Evolutionary conservation across 1,140 invertebrate genomes (phyloP), one percentile per base, ranked within the genome.

Genomic region (Cherax destructor): DNA sequence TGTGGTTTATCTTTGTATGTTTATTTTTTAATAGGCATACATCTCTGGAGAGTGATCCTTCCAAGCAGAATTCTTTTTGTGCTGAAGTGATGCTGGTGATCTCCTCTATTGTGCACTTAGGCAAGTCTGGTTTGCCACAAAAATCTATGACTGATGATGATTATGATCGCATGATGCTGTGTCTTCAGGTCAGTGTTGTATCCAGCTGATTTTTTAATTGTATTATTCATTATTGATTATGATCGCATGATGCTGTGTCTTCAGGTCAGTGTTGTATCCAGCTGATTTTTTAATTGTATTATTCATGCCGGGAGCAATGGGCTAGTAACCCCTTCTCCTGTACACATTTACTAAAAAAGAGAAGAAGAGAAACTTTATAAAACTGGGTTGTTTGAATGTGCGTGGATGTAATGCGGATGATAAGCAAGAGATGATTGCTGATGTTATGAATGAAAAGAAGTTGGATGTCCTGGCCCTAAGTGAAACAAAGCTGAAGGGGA

Each of bases 101-200:
- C 96, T 96, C 97, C 10, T 97, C 97, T 24, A 96, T 99, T 65
- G 95, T 99, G 79, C 97, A 98, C 94, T 95, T 98, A 30, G 98
- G 98, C 92, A 97, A 97, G 94, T 97, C 96, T 49, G 94, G 92
- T 10, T 92, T 94, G 47, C 94, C 95, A 93, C 94, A 93, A 18
- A 94, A 97, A 94, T 95, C 96, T 0, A 98, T 99, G 88, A 99
- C 98, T 10, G 98, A 99, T 94, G 99, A 99, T 94, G 99, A 99
- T 94, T 95, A 96, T 50, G 99, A 99, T 94, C 96, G 98, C 93
- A 96, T 99, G 52, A 96, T 97, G n/a, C 95, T 98, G 83, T 99
- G 98, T 94, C 91, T 96, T 41, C 94, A 95, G 83, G 95, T 95
- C 83, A 52, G 72, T 65, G 3, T 59, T 49, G 50, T 56, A 30